A percentile compares a stretch with the other conserved stretches of the same genome.
These are phyloP conservation scores for Ophraella communa DNA, from an alignment of 2,888 invertebrate genomes.

Conservation along the genomic window DNA sequence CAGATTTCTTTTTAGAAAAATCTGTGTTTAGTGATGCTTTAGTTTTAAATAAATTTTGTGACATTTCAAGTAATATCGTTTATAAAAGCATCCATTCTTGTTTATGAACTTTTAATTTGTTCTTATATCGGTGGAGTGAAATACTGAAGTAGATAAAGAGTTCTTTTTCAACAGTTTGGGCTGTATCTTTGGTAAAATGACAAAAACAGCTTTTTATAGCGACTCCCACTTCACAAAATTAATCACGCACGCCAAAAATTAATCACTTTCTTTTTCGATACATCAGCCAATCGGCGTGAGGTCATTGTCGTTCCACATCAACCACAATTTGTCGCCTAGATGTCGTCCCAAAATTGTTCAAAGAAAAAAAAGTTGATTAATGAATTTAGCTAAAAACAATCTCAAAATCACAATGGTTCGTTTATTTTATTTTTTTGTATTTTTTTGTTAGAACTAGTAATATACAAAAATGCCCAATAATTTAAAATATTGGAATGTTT, in stretches of 20 bases:
- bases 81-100: no score
- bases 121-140: no score
- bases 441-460: no score
- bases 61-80: no score
- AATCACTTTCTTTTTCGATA: constrained; percentile 18
- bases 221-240: background rate
- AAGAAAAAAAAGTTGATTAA: constrained; percentile 24
- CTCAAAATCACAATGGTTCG: background rate
- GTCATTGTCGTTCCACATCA: constrained; percentile 23
- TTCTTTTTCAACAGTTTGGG: constrained; percentile 22
- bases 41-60: no score
- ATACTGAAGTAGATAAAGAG: background rate
- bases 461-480: no score
- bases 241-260: constrained; percentile 12
- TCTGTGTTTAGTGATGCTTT: no score
- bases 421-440: background rate
- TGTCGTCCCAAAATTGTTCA: constrained; percentile 23
- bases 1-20: no score
- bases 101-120: no score
- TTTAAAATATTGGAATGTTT: no score
- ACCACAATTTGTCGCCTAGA: constrained; percentile 34
- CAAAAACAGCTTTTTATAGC: background rate
- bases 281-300: constrained; percentile 16
- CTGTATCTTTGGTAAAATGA: background rate
- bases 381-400: constrained; percentile 8